These are phyloP conservation scores for Hylia prasina DNA, from an alignment of 2,113 vertebrate genomes.

Conservation along the genomic window DNA sequence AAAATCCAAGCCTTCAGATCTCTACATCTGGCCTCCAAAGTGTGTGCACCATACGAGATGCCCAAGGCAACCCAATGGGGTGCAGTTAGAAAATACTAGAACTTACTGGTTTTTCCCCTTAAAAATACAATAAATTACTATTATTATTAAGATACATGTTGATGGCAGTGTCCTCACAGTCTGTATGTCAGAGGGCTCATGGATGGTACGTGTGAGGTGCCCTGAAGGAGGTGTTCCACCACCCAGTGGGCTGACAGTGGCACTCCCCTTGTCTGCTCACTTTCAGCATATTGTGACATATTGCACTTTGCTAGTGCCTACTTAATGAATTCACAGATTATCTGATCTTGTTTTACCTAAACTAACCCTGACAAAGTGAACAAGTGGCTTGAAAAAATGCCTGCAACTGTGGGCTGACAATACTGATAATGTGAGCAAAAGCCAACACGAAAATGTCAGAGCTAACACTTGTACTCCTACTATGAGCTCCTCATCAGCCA, in stretches of 20 bases:
- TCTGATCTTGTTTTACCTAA: neutral
- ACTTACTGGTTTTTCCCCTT: rapidly evolving
- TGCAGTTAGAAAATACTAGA: neutral
- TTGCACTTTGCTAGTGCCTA: neutral
- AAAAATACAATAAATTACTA: neutral
- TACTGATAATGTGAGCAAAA: neutral
- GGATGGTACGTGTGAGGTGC: rapidly evolving
- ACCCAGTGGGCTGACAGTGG: rapidly evolving
- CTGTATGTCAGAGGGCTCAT: rapidly evolving
- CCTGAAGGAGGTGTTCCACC: neutral
- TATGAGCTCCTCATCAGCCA: neutral
- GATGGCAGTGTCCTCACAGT: neutral
- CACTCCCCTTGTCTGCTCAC: neutral
- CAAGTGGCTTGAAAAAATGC: neutral
- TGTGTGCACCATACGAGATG: rapidly evolving
- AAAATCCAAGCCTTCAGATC: neutral
- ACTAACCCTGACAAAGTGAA: neutral
- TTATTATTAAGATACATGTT: neutral
- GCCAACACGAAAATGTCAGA: neutral
- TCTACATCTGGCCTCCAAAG: neutral
- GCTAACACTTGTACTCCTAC: neutral
- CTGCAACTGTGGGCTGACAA: neutral
- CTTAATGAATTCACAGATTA: neutral
- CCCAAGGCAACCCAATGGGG: neutral
- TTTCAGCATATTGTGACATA: neutral